These are phyloP conservation scores for Nothobranchius kuhntae DNA, from an alignment of 2,113 vertebrate genomes.

Conservation along the genomic window DNA sequence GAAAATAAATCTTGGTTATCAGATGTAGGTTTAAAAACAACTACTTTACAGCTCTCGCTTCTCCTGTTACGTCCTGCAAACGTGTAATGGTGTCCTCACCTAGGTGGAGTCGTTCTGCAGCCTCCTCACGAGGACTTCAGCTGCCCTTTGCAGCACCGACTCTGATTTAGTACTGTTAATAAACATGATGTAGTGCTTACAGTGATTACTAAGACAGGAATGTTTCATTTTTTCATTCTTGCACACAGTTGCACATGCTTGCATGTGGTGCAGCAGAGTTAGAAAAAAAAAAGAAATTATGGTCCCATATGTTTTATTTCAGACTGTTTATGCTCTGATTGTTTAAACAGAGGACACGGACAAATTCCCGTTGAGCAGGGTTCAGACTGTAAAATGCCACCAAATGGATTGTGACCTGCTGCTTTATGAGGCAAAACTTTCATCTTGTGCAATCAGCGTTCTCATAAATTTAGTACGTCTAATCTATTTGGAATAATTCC, in stretches of 20 bases:
- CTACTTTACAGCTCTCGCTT: constrained; percentile 74
- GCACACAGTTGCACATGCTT: constrained; percentile 57
- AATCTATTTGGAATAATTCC: neutral
- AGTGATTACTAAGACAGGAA: constrained; percentile 73
- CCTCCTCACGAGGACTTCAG: constrained; percentile 46
- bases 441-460: constrained; percentile 11
- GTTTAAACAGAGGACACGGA: constrained; percentile 62
- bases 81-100: constrained; percentile 47
- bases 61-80: constrained; percentile 46
- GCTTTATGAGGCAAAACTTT: constrained; percentile 20
- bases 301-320: constrained; percentile 53
- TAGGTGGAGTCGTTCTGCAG: constrained; percentile 44
- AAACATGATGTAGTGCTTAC: constrained; percentile 79
- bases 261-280: constrained; percentile 50
- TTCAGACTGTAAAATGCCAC: constrained; percentile 56
- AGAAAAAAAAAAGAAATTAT: constrained; percentile 42
- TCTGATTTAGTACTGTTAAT: constrained; percentile 79
- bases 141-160: constrained; percentile 40
- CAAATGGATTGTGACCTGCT: constrained; percentile 28
- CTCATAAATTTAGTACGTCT: neutral
- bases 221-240: constrained; percentile 66
- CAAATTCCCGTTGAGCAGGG: constrained; percentile 45
- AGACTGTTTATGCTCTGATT: constrained; percentile 43
- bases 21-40: constrained; percentile 36
- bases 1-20: too few relatives aligned